Base-by-base conservation (phyloP, 2,888 invertebrate genomes). In the Drosophila demipolita region DNA sequence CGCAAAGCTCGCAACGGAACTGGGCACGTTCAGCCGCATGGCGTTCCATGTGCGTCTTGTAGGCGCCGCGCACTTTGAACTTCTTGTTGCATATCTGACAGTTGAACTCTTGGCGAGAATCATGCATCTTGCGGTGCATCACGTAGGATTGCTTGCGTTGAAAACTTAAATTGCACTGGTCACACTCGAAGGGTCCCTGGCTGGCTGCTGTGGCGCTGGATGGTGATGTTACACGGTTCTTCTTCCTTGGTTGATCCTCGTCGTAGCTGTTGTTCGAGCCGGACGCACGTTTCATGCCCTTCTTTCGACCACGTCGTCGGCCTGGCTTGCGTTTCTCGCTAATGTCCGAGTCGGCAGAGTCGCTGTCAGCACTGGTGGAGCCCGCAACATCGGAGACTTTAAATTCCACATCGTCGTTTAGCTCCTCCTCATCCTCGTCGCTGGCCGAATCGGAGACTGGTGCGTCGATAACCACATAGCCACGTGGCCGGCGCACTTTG, bases 101-200 rank as follows among this genome's bases (percentile, higher is more conserved):
- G 8, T 86, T 88, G 71, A 92, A 87, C 58, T 93, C 91, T 42
- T 91, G 91, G 40, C 92, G 89, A 11, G 89, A 92, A 7, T 85
- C 90, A 74, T 94, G 94, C 12, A 92, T 92, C 65, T 94, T 94
- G 60, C 93, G 92, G 75, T 95, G 95, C 73, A 94, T 91, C 50
- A 94, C 93, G 32, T 95, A 91, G 52, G 93, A 94, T 55, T 94
- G 93, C 52, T 94, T 93, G 63, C 94, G 94, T 2, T 93, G 91
- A 78, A 94, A 94, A 42, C 93, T 89, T 74, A 94, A 93, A 60
- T 93, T 91, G 81, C 95, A 95, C 69, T 93, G 84, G 40, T 89
- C 87, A 53, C 92, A 92, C 48, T 85, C 86, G 3, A 83, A 83
- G 2, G 59, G 61, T 7, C 80, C 72, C 48, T 84, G 71, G 29